Percentiles rank a stretch among this genome's conserved stretches.
Conservation (phyloP, 2,888 invertebrate species). For the Melanostoma mellinum region DNA sequence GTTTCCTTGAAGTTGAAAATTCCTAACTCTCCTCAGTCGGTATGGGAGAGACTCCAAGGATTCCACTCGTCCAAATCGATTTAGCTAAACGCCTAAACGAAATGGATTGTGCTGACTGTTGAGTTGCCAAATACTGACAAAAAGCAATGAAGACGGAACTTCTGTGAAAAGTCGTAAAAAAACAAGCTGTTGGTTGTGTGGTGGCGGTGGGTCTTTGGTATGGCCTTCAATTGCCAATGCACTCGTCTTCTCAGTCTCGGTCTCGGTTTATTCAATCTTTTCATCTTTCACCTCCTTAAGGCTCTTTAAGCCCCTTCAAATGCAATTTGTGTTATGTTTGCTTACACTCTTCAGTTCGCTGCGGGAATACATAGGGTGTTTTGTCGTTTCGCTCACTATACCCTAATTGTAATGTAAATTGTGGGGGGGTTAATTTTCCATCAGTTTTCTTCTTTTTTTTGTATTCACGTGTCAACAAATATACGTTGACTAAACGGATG, state of each 20-base stretch:
- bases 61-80: slow-evolving; percentile 51
- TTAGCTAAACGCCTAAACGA: slow-evolving; percentile 27
- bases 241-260: slow-evolving; percentile 34
- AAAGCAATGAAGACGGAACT: slow-evolving; percentile 25
- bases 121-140: neutral
- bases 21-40: slow-evolving; percentile 11
- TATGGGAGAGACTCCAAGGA: slow-evolving; percentile 32
- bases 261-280: slow-evolving; percentile 36
- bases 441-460: slow-evolving; percentile 36
- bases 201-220: neutral
- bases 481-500: slow-evolving; percentile 62
- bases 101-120: slow-evolving; percentile 24
- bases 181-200: slow-evolving; percentile 7
- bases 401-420: slow-evolving; percentile 63
- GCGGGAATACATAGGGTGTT: slow-evolving; percentile 10
- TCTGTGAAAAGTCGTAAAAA: slow-evolving; percentile 25
- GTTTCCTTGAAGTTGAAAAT: slow-evolving; percentile 38
- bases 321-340: slow-evolving; percentile 59
- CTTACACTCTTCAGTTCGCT: slow-evolving; percentile 15
- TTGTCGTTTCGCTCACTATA: neutral
- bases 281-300: slow-evolving; percentile 56
- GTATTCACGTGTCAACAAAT: slow-evolving; percentile 32
- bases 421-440: slow-evolving; percentile 57
- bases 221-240: slow-evolving; percentile 55
- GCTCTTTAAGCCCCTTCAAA: slow-evolving; percentile 63